A percentile compares a stretch with the other conserved stretches of the same genome.
Conservation (phyloP, 2,113 vertebrate species). For the Empidonax traillii region DNA sequence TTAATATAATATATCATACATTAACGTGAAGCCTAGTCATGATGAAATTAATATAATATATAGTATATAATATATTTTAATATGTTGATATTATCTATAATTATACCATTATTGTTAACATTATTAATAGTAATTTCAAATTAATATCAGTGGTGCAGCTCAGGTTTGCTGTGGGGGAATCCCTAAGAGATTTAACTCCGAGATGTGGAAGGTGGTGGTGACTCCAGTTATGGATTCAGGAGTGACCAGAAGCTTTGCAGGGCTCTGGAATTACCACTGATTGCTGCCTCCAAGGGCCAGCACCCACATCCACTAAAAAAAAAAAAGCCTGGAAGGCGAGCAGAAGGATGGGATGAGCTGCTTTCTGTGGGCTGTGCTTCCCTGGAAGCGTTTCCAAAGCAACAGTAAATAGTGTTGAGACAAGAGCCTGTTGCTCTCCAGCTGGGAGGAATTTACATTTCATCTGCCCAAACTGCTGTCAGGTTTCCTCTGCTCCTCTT, state of each 20-base stretch:
- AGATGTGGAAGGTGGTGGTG: background rate
- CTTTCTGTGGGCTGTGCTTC: background rate
- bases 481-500: background rate
- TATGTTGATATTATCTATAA: no score
- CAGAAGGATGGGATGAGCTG: background rate
- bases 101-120: no score
- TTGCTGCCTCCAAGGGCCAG: background rate
- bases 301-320: background rate
- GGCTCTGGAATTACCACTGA: background rate
- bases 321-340: background rate
- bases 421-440: background rate
- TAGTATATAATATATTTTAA: no score
- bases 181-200: background rate
- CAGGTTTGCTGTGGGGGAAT: background rate
- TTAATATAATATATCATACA: no score
- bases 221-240: rapidly evolving
- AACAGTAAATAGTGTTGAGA: constrained; percentile 23
- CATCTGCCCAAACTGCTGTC: constrained; percentile 16
- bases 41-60: no score
- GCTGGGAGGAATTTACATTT: constrained; percentile 44
- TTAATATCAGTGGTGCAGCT: no score
- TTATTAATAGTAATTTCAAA: no score
- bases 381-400: background rate
- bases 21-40: no score
- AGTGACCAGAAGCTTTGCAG: rapidly evolving